phyloP scores from a whole-genome alignment of 2,888 invertebrate genomes.

The Mesodorylaimus sp. region DNA sequence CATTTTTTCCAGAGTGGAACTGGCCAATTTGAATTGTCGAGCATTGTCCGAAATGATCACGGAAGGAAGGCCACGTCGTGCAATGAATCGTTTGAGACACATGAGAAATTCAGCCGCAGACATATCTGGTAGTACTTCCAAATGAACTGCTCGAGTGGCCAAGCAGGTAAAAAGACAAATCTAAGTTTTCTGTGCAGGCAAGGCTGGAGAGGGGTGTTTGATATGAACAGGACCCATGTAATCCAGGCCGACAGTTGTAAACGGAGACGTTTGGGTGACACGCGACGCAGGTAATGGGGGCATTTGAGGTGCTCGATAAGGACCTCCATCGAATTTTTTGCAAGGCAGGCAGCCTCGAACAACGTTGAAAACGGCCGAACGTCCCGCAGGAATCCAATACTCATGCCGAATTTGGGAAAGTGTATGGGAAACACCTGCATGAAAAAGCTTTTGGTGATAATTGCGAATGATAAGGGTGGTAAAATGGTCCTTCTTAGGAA shows the following conservation, averaged over 20 bases:
- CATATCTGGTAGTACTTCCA: constrained; percentile 27
- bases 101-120: constrained; percentile 23
- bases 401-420: no score
- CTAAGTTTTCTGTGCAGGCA: constrained; percentile 23
- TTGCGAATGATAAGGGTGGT: no score
- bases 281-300: no score
- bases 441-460: no score
- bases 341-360: no score
- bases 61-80: constrained; percentile 23
- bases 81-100: constrained; percentile 25
- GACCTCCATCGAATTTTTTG: no score
- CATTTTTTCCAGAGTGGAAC: constrained; percentile 21
- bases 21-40: constrained; percentile 29
- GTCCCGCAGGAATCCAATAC: no score
- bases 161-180: constrained; percentile 31
- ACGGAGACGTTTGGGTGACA: no score
- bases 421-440: no score
- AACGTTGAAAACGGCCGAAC: no score
- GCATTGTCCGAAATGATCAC: constrained; percentile 31
- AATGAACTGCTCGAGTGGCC: constrained; percentile 28
- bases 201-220: constrained; percentile 13
- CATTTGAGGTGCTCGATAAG: no score
- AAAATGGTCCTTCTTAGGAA: no score
- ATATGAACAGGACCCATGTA: constrained; percentile 29
- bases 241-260: constrained; percentile 29